Percentiles rank a stretch among this genome's conserved stretches.
Evolutionary conservation across 1,140 invertebrate genomes (phyloP).

Genomic region (Campoletis sonorensis): DNA sequence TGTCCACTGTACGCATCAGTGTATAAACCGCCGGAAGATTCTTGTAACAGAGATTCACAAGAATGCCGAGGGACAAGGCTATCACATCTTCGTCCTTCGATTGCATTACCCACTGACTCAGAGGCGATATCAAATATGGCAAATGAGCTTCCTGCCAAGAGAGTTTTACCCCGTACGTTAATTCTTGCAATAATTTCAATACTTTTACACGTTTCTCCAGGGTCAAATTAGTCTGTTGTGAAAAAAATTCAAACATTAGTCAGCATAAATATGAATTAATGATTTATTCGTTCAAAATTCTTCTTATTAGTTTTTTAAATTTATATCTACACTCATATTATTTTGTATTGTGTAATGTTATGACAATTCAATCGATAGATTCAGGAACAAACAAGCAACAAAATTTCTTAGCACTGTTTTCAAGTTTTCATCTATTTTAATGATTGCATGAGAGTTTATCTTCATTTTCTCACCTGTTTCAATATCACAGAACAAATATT

Average conservation of each 20-base stretch:
- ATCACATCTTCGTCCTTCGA: constrained; percentile 79
- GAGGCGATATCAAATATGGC: constrained; percentile 78
- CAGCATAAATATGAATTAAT: too few species aligned
- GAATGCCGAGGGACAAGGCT: constrained; percentile 80
- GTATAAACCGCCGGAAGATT: constrained; percentile 82
- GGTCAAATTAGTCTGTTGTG: constrained; percentile 63
- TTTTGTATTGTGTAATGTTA: too few species aligned
- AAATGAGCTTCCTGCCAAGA: constrained; percentile 84
- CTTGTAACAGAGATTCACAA: constrained; percentile 85
- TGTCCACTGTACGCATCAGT: constrained; percentile 81
- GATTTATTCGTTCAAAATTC: too few species aligned
- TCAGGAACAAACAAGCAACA: too few species aligned
- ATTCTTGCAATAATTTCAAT: constrained; percentile 78
- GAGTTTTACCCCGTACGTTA: constrained; percentile 84
- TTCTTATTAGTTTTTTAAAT: too few species aligned
- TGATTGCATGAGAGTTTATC: too few species aligned
- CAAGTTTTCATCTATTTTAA: too few species aligned
- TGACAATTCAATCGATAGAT: too few species aligned
- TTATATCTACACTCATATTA: too few species aligned
- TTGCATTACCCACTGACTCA: constrained; percentile 80
- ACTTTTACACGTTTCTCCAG: constrained; percentile 73
- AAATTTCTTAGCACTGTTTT: too few species aligned
- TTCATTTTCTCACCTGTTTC: too few species aligned
- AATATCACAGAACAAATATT: too few species aligned
- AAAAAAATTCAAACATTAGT: neutral